These are phyloP conservation scores for Drosophila imparisetae DNA, from an alignment of 2,888 invertebrate genomes.

Conservation along the genomic window DNA sequence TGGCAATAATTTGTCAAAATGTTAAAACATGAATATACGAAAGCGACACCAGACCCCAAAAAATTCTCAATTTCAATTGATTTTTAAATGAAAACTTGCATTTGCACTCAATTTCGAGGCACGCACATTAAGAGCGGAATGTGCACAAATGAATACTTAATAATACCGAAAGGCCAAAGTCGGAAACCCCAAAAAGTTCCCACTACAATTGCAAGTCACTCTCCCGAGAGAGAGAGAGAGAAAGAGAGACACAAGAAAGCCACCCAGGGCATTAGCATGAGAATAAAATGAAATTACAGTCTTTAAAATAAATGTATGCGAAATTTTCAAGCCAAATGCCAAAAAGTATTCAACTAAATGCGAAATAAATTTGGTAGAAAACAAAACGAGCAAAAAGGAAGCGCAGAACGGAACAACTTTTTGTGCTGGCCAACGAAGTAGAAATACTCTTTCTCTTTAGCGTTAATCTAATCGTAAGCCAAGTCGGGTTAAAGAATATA, in stretches of 20 bases:
- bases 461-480: background rate
- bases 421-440: constrained; percentile 5
- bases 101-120: constrained; percentile 47
- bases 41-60: constrained; percentile 1
- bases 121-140: constrained; percentile 57
- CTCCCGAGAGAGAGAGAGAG: background rate
- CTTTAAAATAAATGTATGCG: constrained; percentile 79
- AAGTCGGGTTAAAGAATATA: background rate
- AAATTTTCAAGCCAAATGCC: constrained; percentile 68
- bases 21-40: constrained; percentile 13
- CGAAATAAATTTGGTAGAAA: constrained; percentile 75
- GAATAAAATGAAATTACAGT: constrained; percentile 77
- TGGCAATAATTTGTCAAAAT: constrained; percentile 29
- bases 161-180: constrained; percentile 48
- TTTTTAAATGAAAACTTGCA: constrained; percentile 50
- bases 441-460: constrained; percentile 10
- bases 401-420: background rate
- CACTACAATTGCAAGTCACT: constrained; percentile 60
- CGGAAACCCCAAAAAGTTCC: constrained; percentile 26
- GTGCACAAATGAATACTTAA: constrained; percentile 73
- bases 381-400: constrained; percentile 54
- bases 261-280: constrained; percentile 66
- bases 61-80: constrained; percentile 11
- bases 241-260: constrained; percentile 17
- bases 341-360: constrained; percentile 78